Conservation (phyloP, 2,888 invertebrate species). For the Chymomyza amoena region DNA sequence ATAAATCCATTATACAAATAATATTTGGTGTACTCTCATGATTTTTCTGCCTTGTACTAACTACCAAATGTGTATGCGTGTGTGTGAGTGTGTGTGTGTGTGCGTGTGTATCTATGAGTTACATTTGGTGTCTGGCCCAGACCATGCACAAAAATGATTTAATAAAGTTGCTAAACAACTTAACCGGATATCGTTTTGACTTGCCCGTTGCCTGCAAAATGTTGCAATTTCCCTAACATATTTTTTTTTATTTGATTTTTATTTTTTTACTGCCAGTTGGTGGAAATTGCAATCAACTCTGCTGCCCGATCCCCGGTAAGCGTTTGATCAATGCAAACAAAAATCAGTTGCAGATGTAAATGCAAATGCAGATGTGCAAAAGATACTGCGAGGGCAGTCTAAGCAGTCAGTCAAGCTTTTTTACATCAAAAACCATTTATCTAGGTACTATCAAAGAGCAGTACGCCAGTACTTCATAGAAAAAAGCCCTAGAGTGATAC, state of each 20-base stretch:
- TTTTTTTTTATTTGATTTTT: slow-evolving; percentile 10
- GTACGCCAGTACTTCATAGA: no score
- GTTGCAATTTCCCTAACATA: slow-evolving; percentile 56
- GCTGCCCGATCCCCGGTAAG: not conserved
- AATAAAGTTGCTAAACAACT: slow-evolving; percentile 52
- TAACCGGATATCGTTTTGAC: slow-evolving; percentile 49
- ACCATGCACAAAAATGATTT: slow-evolving; percentile 52
- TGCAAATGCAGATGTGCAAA: slow-evolving; percentile 7
- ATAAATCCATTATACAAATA: not conserved
- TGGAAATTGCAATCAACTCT: not conserved
- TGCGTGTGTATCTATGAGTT: not conserved
- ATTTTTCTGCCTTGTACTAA: slow-evolving; percentile 20
- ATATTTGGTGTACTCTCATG: slow-evolving; percentile 4
- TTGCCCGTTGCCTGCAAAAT: slow-evolving; percentile 35
- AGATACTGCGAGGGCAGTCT: not conserved
- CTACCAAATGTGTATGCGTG: not conserved
- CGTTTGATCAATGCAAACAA: not conserved
- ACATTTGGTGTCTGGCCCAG: slow-evolving; percentile 1
- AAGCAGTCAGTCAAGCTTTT: no score
- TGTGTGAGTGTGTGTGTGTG: not conserved
- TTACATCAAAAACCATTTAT: no score
- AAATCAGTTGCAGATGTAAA: not conserved
- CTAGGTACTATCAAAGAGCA: no score
- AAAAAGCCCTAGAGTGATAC: no score
- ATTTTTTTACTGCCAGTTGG: not conserved